These are phyloP conservation scores for Drosophila guanche DNA, from an alignment of 1,140 invertebrate genomes.

Conservation along the genomic window DNA sequence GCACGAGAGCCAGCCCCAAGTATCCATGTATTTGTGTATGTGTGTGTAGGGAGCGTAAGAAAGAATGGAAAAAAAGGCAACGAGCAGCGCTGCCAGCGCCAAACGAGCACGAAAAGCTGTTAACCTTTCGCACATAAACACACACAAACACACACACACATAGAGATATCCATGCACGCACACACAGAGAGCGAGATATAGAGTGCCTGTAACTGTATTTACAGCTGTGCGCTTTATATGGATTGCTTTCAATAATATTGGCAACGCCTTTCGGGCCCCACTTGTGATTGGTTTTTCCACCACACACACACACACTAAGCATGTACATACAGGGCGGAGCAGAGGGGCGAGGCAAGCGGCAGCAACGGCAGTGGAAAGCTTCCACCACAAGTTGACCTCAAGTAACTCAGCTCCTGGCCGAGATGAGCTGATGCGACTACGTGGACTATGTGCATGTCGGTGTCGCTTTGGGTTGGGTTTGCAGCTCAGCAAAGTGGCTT, in stretches of 20 bases:
- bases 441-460: background rate
- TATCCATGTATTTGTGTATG: conserved; percentile 19
- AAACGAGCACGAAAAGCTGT: conserved; percentile 61
- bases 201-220: background rate
- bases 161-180: conserved; percentile 35
- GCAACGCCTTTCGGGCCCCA: conserved; percentile 61
- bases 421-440: conserved; percentile 12
- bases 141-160: conserved; percentile 19
- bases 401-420: conserved; percentile 35
- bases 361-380: conserved; percentile 1
- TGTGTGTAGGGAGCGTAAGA: conserved; percentile 57
- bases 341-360: background rate
- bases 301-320: conserved; percentile 19
- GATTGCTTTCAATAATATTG: conserved; percentile 68
- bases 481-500: too few relatives aligned
- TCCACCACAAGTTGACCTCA: conserved; percentile 29
- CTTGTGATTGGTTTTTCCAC: conserved; percentile 55
- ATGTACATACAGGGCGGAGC: background rate
- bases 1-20: conserved; percentile 42
- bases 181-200: conserved; percentile 16
- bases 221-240: conserved; percentile 41
- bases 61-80: conserved; percentile 45
- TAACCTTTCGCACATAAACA: conserved; percentile 72
- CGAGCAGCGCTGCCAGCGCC: conserved; percentile 41
- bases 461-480: background rate